A percentile compares a stretch with the other conserved stretches of the same genome.
These are phyloP conservation scores for Drosophila kikkawai DNA, from an alignment of 1,140 invertebrate species.

Conservation along the genomic window DNA sequence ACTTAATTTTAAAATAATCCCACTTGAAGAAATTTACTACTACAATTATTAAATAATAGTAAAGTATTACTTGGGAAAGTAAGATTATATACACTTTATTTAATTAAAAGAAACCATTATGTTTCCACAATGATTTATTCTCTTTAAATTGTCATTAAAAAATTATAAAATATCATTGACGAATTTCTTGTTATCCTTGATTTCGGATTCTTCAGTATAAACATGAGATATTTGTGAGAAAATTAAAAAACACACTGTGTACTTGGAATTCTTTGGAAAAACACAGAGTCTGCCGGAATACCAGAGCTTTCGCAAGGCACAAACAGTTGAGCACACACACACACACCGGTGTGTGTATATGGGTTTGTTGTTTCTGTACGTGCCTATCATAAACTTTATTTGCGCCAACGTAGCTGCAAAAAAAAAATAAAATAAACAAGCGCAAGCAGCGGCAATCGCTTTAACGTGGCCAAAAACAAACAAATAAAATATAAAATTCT, in stretches of 20 bases:
- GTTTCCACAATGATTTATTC: too few species aligned
- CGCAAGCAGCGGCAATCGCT: slow-evolving; percentile 23
- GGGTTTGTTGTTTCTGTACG: slow-evolving; percentile 50
- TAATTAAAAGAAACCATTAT: too few species aligned
- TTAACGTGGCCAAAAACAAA: slow-evolving; percentile 56
- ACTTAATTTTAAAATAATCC: slow-evolving; percentile 34
- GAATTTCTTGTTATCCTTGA: not conserved
- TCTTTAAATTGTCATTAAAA: too few species aligned
- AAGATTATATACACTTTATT: too few species aligned
- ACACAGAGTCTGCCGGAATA: slow-evolving; percentile 28
- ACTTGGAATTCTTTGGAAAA: slow-evolving; percentile 4
- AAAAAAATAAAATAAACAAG: not conserved
- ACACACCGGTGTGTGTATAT: slow-evolving; percentile 5
- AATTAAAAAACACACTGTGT: slow-evolving; percentile 16
- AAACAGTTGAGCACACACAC: slow-evolving; percentile 16
- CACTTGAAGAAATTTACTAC: not conserved
- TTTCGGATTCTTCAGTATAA: not conserved
- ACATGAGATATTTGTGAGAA: not conserved
- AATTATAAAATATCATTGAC: not conserved
- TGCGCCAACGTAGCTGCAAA: slow-evolving; percentile 51
- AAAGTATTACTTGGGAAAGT: too few species aligned
- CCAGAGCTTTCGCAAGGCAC: slow-evolving; percentile 3
- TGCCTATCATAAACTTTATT: slow-evolving; percentile 81
- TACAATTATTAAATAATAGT: too few species aligned
- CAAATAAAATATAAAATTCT: slow-evolving; percentile 81